Evolutionary conservation across 2,797 vertebrate species (phyloP).

Genomic region (Pangasius mekongensis): DNA sequence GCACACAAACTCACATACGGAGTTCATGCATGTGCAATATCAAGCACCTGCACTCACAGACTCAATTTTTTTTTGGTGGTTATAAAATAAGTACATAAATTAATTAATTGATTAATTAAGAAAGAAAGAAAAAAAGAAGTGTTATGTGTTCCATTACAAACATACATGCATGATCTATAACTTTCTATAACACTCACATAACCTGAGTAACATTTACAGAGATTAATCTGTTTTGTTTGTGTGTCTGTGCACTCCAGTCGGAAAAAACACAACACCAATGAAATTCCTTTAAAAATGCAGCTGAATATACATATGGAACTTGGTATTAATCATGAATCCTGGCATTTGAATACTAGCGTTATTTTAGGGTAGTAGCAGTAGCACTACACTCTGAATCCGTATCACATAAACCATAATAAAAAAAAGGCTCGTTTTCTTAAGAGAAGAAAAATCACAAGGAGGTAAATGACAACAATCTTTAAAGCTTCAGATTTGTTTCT

Average conservation of each 20-base stretch:
- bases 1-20: conserved; percentile 10
- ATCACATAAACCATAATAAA: neutral
- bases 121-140: neutral
- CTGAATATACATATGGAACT: neutral
- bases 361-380: neutral
- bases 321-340: neutral
- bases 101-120: neutral
- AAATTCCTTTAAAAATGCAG: neutral
- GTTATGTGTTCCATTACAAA: neutral
- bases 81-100: neutral
- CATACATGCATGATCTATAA: neutral
- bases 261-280: neutral
- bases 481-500: neutral
- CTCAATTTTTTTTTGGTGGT: no score
- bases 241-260: neutral
- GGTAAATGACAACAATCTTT: neutral
- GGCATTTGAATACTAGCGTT: neutral
- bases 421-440: no score
- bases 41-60: neutral
- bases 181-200: no score
- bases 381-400: neutral
- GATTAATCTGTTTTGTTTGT: neutral
- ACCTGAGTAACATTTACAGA: neutral
- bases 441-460: neutral
- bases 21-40: neutral